phyloP scores from a whole-genome alignment of 2,888 invertebrate species.

The Scaptomyza polygonia region DNA sequence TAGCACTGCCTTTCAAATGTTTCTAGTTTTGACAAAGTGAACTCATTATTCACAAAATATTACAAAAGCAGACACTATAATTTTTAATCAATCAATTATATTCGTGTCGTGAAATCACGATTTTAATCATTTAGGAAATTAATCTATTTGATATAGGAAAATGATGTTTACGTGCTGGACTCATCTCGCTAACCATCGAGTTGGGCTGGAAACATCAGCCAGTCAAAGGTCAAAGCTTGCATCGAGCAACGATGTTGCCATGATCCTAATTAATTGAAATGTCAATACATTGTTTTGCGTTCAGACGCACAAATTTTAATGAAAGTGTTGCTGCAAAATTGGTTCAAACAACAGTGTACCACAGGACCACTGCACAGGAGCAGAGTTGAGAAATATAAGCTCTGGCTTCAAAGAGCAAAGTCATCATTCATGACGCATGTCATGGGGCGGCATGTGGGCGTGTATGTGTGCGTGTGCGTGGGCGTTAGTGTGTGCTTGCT shows the following conservation, averaged over 20 bases:
- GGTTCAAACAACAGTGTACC: constrained; percentile 8
- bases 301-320: constrained; percentile 41
- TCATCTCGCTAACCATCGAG: constrained; percentile 35
- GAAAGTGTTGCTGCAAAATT: constrained; percentile 27
- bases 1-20: too few relatives aligned
- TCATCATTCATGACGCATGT: constrained; percentile 55
- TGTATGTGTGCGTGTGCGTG: neutral
- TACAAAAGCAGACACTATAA: neutral
- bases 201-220: constrained; percentile 24
- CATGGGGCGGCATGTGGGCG: constrained; percentile 15
- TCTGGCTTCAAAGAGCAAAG: constrained; percentile 32
- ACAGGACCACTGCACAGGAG: neutral
- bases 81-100: constrained; percentile 11
- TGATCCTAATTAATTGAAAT: constrained; percentile 75
- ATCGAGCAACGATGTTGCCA: constrained; percentile 26
- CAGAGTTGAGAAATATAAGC: neutral
- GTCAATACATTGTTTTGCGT: constrained; percentile 70
- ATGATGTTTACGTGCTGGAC: constrained; percentile 2
- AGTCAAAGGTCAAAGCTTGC: constrained; percentile 65
- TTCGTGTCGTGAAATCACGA: constrained; percentile 2
- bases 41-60: neutral
- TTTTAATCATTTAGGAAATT: constrained; percentile 3
- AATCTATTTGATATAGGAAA: neutral
- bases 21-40: too few relatives aligned
- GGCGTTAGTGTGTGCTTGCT: constrained; percentile 15